Evolutionary conservation across 2,888 invertebrate genomes (phyloP).

Genomic region (Ennomos quercinarius): DNA sequence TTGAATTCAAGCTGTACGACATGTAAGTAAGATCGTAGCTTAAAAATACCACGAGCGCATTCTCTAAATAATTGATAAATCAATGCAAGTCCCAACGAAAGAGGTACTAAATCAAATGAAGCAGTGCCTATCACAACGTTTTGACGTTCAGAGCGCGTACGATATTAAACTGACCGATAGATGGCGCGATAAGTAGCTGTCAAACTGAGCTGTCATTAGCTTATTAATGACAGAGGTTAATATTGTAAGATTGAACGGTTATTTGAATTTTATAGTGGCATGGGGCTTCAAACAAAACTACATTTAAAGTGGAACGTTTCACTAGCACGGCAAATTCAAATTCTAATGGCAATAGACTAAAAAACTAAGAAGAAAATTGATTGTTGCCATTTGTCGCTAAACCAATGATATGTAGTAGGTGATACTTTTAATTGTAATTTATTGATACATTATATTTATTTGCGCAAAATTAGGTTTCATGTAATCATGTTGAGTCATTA

Average conservation of each 20-base stretch:
- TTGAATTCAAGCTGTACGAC: conserved; percentile 76
- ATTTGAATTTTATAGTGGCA: conserved; percentile 63
- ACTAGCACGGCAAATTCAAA: too few species aligned
- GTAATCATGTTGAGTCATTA: too few species aligned
- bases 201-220: conserved; percentile 81
- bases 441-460: too few species aligned
- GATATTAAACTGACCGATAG: conserved; percentile 80
- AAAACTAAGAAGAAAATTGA: too few species aligned
- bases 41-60: conserved; percentile 79
- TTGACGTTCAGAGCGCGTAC: conserved; percentile 78
- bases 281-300: neutral
- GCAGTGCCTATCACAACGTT: conserved; percentile 77
- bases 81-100: conserved; percentile 77
- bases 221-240: conserved; percentile 75
- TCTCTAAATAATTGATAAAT: conserved; percentile 83
- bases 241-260: conserved; percentile 71
- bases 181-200: conserved; percentile 82
- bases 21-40: conserved; percentile 82
- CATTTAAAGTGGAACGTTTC: too few species aligned
- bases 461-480: too few species aligned
- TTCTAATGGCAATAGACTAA: too few species aligned
- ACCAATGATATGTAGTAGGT: too few species aligned
- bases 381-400: too few species aligned
- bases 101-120: conserved; percentile 81
- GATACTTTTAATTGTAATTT: too few species aligned